Evolutionary conservation across 1,140 invertebrate species (phyloP), one percentile per base, ranked within the genome.

Genomic region (Lysiphlebus fabarum): DNA sequence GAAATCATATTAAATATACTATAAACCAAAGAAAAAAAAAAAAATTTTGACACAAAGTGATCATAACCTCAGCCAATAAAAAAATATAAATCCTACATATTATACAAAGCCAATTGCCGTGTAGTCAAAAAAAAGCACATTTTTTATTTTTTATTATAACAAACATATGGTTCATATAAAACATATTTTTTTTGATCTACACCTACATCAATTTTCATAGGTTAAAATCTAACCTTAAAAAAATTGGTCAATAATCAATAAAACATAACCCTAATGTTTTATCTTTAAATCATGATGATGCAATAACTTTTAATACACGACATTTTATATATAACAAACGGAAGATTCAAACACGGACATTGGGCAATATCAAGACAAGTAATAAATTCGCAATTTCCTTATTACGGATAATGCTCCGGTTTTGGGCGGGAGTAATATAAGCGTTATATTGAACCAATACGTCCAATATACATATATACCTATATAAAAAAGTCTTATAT

Each of bases 311-410:
- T 26, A 4, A 26, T 26, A 26, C n/a, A n/a, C n/a, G n/a, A n/a
- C n/a, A n/a, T n/a, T 26, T 1, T 26, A 26, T 26, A 17, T 17
- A 26, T 26, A 26, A 1, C 17, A 26, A n/a, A 26, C 17, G 17
- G 17, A 26, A 26, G 4, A 4, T 26, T 4, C 17, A 26, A 4
- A 26, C 17, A 26, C 17, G 17, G 17, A 26, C 17, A 26, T 26
- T 60, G 67, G 66, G 72, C 70, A 74, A 74, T 74, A 74, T 74
- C 71, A 66, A 48, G 65, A 48, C 65, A 62, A 70, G 77, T 77
- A 79, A 79, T 79, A 79, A 79, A 79, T 79, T 78, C 70, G 77
- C 77, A 79, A 78, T 79, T 79, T 79, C 77, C 77, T 79, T 79
- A 79, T 79, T 79, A 78, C 77, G 75, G 73, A 69, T 79, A 79